phyloP scores from a whole-genome alignment of 1,140 invertebrate genomes.

The Apis dorsata region DNA sequence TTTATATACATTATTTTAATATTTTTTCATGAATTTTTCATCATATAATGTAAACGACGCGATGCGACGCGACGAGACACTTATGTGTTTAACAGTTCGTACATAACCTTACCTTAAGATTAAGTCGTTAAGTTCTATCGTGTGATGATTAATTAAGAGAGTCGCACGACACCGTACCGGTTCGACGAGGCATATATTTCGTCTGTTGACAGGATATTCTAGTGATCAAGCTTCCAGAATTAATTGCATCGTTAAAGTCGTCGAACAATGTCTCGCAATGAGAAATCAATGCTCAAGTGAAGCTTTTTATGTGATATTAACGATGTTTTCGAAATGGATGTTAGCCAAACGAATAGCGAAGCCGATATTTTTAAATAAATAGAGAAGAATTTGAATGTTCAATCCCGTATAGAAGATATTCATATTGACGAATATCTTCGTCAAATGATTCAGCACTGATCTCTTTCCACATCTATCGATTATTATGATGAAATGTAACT shows the following conservation, averaged over 20 bases:
- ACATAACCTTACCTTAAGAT: constrained; percentile 1
- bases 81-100: not conserved
- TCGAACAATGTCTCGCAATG: constrained; percentile 33
- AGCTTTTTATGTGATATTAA: constrained; percentile 9
- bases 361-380: constrained; percentile 58
- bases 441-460: constrained; percentile 49
- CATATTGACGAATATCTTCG: constrained; percentile 27
- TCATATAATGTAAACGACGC: not conserved
- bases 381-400: constrained; percentile 47
- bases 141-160: constrained; percentile 26
- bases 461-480: not conserved
- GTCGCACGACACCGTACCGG: not conserved
- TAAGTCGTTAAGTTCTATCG: constrained; percentile 18
- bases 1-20: not conserved
- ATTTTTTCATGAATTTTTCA: not conserved
- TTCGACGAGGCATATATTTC: not conserved
- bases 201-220: constrained; percentile 24
- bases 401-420: constrained; percentile 21
- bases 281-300: constrained; percentile 44
- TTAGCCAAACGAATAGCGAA: constrained; percentile 40
- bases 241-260: constrained; percentile 32
- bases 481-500: not conserved
- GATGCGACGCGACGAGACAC: not conserved
- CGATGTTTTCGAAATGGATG: constrained; percentile 49
- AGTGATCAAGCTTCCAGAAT: constrained; percentile 34